Conservation (phyloP, 2,797 vertebrate genomes). For the Vipera ursinii region DNA sequence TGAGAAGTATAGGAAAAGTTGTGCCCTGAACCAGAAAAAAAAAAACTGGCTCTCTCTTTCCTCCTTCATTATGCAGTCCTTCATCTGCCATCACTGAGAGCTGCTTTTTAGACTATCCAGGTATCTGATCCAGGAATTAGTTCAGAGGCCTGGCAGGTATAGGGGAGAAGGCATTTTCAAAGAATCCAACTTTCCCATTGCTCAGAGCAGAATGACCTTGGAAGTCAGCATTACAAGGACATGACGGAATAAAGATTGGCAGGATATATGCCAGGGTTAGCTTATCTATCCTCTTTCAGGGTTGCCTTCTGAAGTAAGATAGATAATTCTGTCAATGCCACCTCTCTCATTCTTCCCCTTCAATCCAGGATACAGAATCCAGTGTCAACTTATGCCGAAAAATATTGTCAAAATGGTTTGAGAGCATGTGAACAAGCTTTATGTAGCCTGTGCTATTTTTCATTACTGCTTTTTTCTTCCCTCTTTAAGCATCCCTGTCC, state of each 20-base stretch:
- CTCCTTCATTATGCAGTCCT: background rate
- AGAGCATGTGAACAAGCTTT: background rate
- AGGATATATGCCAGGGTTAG: background rate
- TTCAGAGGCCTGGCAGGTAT: background rate
- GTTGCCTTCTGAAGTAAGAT: background rate
- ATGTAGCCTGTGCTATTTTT: slow-evolving; percentile 7
- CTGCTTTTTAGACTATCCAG: background rate
- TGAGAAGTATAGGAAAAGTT: background rate
- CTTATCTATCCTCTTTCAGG: background rate
- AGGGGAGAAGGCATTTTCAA: background rate
- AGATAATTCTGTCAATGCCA: background rate
- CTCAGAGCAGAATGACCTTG: background rate
- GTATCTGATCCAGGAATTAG: background rate
- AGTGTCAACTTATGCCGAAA: background rate
- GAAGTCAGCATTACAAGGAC: background rate
- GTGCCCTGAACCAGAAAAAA: background rate
- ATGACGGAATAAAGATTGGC: background rate
- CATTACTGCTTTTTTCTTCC: slow-evolving; percentile 14
- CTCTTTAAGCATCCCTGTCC: slow-evolving; percentile 77
- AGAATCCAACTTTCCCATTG: background rate
- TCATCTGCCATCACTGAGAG: background rate
- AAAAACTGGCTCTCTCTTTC: background rate
- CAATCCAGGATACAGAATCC: background rate
- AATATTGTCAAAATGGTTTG: background rate
- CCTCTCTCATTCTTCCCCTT: background rate